Base-by-base conservation (phyloP, 2,888 invertebrate genomes). In the Esperia sulphurella region DNA sequence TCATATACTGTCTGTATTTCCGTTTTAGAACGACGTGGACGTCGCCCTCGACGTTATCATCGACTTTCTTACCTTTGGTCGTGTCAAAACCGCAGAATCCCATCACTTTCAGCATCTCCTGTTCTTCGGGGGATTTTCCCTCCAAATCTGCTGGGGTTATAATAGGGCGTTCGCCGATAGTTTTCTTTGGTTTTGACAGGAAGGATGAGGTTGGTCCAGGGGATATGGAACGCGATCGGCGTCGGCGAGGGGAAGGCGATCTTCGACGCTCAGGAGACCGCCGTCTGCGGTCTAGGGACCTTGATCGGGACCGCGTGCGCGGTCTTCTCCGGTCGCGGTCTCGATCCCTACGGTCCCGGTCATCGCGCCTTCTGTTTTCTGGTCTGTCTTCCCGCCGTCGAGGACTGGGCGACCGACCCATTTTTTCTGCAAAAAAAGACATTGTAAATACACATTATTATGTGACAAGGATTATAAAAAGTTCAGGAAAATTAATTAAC, bases 1-100 rank as follows among this genome's bases (percentile, higher is more conserved):
- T 99, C 99, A 99, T 99, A 78, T 99, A 99, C 87, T 99, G 99
- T 65, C 98, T 94, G 81, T 98, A 98, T 87, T 98, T 97, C 65
- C 99, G 91, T 88, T 98, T 98, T 52, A 98, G 92, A 55, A 98
- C 97, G 50, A 98, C 97, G 79, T 98, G 98, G 55, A 98, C 98
- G 29, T 95, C 96, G n/a, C 97, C 98, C 47, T 94, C 94, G 65
- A 98, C 96, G 75, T 99, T 99, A 30, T 97, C 97, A 0, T 95
- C 94, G 0, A 99, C 98, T 87, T 96, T 96, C 84, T 97, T 98
- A 64, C 97, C 96, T 91, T 99, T 99, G 0, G 99, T 98, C 0
- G 97, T 94, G 75, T 98, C 96, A 81, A 99, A 99, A 54, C 94
- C 95, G 80, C 96, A 95, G 82, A 99, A 99, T 13, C 99, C 99